These are phyloP conservation scores for Drosophila nr. medialis DNA, from an alignment of 2,888 invertebrate genomes.

Conservation along the genomic window DNA sequence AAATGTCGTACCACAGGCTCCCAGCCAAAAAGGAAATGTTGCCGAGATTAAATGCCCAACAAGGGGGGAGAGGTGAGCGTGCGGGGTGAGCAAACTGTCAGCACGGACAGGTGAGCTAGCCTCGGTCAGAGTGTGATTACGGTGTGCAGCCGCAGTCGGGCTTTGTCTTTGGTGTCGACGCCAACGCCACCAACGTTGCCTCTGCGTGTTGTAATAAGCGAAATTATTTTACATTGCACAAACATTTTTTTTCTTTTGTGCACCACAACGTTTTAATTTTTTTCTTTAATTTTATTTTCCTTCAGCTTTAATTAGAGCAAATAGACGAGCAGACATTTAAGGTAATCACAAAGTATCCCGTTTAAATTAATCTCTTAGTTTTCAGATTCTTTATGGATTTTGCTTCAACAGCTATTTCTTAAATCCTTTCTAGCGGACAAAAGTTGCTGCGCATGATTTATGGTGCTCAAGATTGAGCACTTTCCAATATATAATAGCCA, in stretches of 20 bases:
- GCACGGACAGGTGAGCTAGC: slow-evolving; percentile 55
- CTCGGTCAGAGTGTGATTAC: slow-evolving; percentile 65
- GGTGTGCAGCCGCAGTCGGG: slow-evolving; percentile 36
- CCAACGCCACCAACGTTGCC: slow-evolving; percentile 14
- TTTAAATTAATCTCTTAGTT: background rate
- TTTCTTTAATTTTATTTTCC: slow-evolving; percentile 2
- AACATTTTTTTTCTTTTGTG: slow-evolving; percentile 6
- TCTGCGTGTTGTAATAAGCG: slow-evolving; percentile 63
- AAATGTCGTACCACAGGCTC: slow-evolving; percentile 73
- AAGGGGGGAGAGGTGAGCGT: background rate
- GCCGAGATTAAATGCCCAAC: slow-evolving; percentile 70
- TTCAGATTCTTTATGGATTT: background rate
- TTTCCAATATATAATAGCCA: slow-evolving; percentile 52
- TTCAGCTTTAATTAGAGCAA: slow-evolving; percentile 50
- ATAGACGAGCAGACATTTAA: slow-evolving; percentile 15
- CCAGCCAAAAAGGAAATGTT: slow-evolving; percentile 66
- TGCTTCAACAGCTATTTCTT: background rate
- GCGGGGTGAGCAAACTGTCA: slow-evolving; percentile 36
- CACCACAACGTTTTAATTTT: background rate
- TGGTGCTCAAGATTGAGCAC: slow-evolving; percentile 54
- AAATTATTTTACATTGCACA: slow-evolving; percentile 69
- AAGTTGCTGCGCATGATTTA: slow-evolving; percentile 49
- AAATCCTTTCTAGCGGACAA: slow-evolving; percentile 2
- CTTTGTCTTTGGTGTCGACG: slow-evolving; percentile 58
- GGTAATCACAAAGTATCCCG: slow-evolving; percentile 8